Base-by-base conservation (phyloP, 2,888 invertebrate species). In the Cantharis nigra region DNA sequence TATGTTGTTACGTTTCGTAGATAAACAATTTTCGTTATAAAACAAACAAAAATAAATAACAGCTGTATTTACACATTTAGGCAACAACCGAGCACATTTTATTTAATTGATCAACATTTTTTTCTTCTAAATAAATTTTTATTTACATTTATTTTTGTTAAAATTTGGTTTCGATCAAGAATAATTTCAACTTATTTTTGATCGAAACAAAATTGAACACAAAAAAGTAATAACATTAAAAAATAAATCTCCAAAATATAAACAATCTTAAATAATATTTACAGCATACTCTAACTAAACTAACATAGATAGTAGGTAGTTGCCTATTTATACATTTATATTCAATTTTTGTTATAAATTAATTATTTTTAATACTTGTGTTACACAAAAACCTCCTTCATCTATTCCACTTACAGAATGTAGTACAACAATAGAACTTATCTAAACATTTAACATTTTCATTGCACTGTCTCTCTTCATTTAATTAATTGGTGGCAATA, bases 201-300 rank as follows among this genome's bases (percentile, higher is more conserved):
- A 49, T 16, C 62, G 62, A 49, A 63, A 23, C 71, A 62, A 69
- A 67, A 62, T 67, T 33, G 67, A 75, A 64, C 65, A 67, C 70
- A 64, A 26, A 14, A 64, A 49, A 73, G n/a, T 64, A 69, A 80
- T 82, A 83, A 82, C 72, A 76, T 78, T 75, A 81, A 84, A 85
- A 86, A 85, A 87, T 84, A 85, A 85, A 85, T 80, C 83, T 86
- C 84, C 83, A 83, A 85, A 84, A 84, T 81, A 83, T 84, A 85
- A 85, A 83, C 83, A 84, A 82, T 78, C 77, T 74, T 76, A 33
- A 28, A 28, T 64, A 72, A 26, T 72, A 64, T 72, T 64, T 64
- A 72, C 63, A 49, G 20, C 18, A 63, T 63, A 64, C 63, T 28
- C 63, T 64, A 64, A 72, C 63, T 26, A 71, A 63, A 63, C 71